phyloP scores from a whole-genome alignment of 1,140 invertebrate genomes.

The Heliothis virescens region DNA sequence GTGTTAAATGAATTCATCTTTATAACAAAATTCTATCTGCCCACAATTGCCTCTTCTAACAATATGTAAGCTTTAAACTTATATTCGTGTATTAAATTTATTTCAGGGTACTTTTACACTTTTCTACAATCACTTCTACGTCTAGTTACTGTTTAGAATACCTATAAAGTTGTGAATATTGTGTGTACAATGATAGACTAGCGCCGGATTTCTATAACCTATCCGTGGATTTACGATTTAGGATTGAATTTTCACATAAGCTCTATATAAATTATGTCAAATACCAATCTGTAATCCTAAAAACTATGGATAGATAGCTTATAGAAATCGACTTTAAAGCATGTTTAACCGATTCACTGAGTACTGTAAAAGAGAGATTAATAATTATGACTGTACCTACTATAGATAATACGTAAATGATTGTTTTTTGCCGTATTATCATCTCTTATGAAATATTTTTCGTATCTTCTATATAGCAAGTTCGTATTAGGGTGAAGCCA shows the following conservation, averaged over 20 bases:
- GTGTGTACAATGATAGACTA: slow-evolving; percentile 43
- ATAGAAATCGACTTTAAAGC: neutral
- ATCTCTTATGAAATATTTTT: neutral
- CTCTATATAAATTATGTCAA: too few species aligned
- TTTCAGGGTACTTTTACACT: slow-evolving; percentile 77
- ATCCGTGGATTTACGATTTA: too few species aligned
- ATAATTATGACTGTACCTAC: neutral
- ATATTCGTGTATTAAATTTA: slow-evolving; percentile 49
- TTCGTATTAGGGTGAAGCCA: too few species aligned
- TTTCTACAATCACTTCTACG: slow-evolving; percentile 63
- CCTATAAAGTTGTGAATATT: slow-evolving; percentile 51
- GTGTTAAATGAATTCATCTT: slow-evolving; percentile 8
- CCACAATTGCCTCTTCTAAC: slow-evolving; percentile 29
- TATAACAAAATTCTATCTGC: slow-evolving; percentile 8
- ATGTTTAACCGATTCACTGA: slow-evolving; percentile 13
- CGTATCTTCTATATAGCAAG: too few species aligned
- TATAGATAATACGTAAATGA: neutral
- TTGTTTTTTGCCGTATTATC: neutral
- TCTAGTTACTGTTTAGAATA: slow-evolving; percentile 51
- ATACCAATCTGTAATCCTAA: too few species aligned
- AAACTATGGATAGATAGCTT: too few species aligned
- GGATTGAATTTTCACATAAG: too few species aligned
- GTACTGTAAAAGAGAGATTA: slow-evolving; percentile 11
- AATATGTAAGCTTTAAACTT: slow-evolving; percentile 57
- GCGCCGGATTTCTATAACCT: too few species aligned